Evolutionary conservation across 2,113 vertebrate genomes (phyloP), one percentile per base, ranked within the genome.

Genomic region (Heterochromis multidens): DNA sequence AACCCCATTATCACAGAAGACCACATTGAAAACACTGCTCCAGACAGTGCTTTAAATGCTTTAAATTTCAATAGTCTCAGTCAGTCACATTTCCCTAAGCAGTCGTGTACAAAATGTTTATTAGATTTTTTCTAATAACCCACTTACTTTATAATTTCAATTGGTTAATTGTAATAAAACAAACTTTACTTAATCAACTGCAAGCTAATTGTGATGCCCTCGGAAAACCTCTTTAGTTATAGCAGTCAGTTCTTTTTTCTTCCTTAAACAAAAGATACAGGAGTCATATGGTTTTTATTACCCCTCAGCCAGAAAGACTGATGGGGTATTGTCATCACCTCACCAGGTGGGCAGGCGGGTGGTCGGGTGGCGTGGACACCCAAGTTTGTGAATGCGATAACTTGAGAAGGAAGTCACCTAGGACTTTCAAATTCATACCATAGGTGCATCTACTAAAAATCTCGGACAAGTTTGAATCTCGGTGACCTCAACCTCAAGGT

Each of bases 201-300:
- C 14, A 2, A 86, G 77, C 87, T 93, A 78, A 92, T 72, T 79
- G 77, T 49, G 74, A 63, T 35, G 80, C 82, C 78, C 60, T 81
- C 62, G 23, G 72, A 84, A 61, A 77, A 79, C 79, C 57, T 56
- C 31, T 81, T 59, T 89, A 86, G 85, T 85, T 89, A 87, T 82
- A 74, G 25, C 21, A 14, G 77, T 77, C 81, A 27, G 14, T 82
- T 79, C 14, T 57, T 80, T 62, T 67, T 56, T 31, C n/a, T 0
- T 74, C 8, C 33, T 88, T 65, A 63, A 88, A 90, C 74, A 88
- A 91, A 90, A 85, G 85, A 82, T 87, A 72, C 82, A 78, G 52
- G 77, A 91, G 77, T 93, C 85, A 85, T 90, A 84, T 77, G 84
- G 25, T 89, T 94, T 77, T 65, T 40, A 65, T 40, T n/a, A n/a